phyloP scores from a whole-genome alignment of 2,888 invertebrate genomes.

The Cheilosia vernalis region DNA sequence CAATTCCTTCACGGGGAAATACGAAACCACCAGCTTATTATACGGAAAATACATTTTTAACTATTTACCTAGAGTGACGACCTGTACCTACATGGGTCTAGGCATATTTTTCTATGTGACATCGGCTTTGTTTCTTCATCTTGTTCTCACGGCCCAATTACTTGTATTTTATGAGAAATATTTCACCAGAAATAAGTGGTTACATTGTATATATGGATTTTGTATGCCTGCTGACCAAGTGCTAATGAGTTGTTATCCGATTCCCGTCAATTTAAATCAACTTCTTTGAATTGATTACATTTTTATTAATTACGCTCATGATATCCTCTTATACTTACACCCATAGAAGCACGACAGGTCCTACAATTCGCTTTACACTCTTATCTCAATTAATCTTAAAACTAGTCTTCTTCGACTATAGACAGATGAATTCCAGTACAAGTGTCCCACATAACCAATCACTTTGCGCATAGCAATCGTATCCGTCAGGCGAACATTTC shows the following conservation, averaged over 20 bases:
- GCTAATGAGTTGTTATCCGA: neutral
- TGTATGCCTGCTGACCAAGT: neutral
- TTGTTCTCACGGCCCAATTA: slow-evolving; percentile 21
- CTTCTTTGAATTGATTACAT: no score
- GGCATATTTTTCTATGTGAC: slow-evolving; percentile 20
- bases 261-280: neutral
- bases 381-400: no score
- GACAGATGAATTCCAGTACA: neutral
- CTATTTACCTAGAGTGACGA: slow-evolving; percentile 27
- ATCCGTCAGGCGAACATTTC: slow-evolving; percentile 20
- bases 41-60: slow-evolving; percentile 38
- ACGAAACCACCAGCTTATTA: slow-evolving; percentile 16
- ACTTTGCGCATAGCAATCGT: neutral
- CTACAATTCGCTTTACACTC: neutral
- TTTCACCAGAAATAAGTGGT: neutral
- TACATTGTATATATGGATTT: slow-evolving; percentile 1
- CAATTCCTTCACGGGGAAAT: slow-evolving; percentile 1
- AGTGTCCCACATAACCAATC: neutral
- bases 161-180: slow-evolving; percentile 1
- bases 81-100: slow-evolving; percentile 18
- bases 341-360: neutral
- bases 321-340: neutral
- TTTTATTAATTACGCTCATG: neutral
- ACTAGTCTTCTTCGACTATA: no score
- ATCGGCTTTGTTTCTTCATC: slow-evolving; percentile 8